phyloP scores from a whole-genome alignment of 2,888 invertebrate genomes.

The Aradus depressus region DNA sequence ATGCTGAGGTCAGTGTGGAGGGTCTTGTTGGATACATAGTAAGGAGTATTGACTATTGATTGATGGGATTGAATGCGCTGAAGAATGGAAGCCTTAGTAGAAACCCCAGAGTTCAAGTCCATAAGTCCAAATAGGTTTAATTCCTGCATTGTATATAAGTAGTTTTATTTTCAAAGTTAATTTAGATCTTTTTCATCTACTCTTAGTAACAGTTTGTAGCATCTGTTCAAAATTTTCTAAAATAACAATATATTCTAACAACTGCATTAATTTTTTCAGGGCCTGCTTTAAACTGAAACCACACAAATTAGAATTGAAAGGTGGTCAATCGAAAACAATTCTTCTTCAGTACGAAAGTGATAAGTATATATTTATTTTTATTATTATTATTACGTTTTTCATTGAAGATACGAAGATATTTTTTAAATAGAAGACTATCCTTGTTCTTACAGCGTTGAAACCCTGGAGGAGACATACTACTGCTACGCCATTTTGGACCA shows the following conservation, averaged over 20 bases:
- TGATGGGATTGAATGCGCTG: no score
- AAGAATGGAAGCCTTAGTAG: no score
- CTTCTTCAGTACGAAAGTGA: neutral
- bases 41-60: no score
- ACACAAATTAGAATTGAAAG: conserved; percentile 8
- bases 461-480: conserved; percentile 13
- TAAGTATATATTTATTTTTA: neutral
- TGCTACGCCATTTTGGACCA: conserved; percentile 10
- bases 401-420: neutral
- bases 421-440: neutral
- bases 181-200: no score
- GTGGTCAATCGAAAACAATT: conserved; percentile 5
- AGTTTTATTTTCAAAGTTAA: no score
- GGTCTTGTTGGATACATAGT: no score
- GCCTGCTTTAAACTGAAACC: conserved; percentile 8
- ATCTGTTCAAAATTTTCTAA: neutral
- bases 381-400: neutral
- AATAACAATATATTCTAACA: neutral
- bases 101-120: no score
- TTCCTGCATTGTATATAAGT: no score
- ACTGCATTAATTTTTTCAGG: neutral
- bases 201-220: no score
- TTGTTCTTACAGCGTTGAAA: conserved; percentile 3
- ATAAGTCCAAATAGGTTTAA: no score
- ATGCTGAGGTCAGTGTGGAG: no score